Evolutionary conservation across 1,140 invertebrate species (phyloP), one percentile per base, ranked within the genome.

Genomic region (Rhagoletis zephyria): DNA sequence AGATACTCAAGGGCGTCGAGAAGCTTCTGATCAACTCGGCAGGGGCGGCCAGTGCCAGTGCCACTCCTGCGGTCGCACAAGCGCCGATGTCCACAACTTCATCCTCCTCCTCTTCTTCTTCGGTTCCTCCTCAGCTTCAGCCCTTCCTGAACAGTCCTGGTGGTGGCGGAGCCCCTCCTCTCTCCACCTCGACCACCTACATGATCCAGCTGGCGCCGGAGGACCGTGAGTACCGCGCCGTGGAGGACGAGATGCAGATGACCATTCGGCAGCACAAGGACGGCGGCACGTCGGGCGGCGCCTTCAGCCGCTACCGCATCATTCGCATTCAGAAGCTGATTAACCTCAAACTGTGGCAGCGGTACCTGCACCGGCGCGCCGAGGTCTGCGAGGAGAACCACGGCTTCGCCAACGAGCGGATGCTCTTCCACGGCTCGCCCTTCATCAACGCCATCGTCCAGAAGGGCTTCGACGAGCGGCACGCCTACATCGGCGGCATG

Each of bases 361-460:
- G 97, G 5, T 99, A 99, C 92, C 95, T 95, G 51, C 98, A 99
- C 93, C 94, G 98, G 14, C 94, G 97, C 56, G 95, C 96, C 89
- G 98, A 99, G 94, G 97, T 99, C 3, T 94, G 95, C 0, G 98
- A 98, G 91, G 98, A 99, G 93, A 97, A 97, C 91, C 94, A 94
- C 89, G 94, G 95, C 88, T 94, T 94, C 87, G 94, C 96, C 2
- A 98, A 98, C 91, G 98, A 99, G 94, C 93, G 98, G 61, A 97
- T 99, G 96, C 94, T 99, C 0, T 99, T 99, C 93, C 98, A 99
- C 93, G 98, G 98, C 10, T 98, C 97, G 88, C 98, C 98, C 0
- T 99, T 99, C 92, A 98, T 99, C 88, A 98, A 98, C 93, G 97
- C 98, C 0, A 99, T 99, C 90, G 98, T 99, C 45, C 98, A 99